Evolutionary conservation across 1,140 invertebrate species (phyloP).

Genomic region (Sinonovacula constricta): DNA sequence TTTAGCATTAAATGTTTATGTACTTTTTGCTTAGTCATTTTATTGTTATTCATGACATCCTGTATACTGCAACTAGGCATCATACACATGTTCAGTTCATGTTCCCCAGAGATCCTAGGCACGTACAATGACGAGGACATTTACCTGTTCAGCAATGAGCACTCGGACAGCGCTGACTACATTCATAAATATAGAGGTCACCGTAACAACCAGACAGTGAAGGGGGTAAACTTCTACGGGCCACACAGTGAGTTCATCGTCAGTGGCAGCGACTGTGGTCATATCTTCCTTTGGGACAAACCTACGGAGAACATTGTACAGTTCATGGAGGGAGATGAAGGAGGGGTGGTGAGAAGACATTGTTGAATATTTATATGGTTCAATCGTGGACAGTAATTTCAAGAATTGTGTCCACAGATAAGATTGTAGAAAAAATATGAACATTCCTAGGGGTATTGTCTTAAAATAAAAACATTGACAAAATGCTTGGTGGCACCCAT

Average conservation of each 20-base stretch:
- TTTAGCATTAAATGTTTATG: too few species aligned
- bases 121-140: slow-evolving; percentile 97
- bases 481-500: too few species aligned
- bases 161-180: slow-evolving; percentile 82
- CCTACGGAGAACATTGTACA: slow-evolving; percentile 91
- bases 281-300: slow-evolving; percentile 97
- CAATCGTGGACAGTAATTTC: too few species aligned
- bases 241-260: slow-evolving; percentile 91
- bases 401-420: too few species aligned
- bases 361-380: too few species aligned
- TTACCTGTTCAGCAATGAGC: slow-evolving; percentile 90
- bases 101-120: slow-evolving; percentile 89
- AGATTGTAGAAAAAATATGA: too few species aligned
- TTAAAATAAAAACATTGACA: too few species aligned
- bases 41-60: too few species aligned
- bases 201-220: slow-evolving; percentile 85
- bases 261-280: slow-evolving; percentile 96
- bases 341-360: slow-evolving; percentile 89
- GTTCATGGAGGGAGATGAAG: slow-evolving; percentile 91
- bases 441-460: too few species aligned
- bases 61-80: too few species aligned
- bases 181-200: slow-evolving; percentile 85
- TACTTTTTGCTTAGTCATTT: too few species aligned
- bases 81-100: too few species aligned
- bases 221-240: slow-evolving; percentile 96